Base-by-base conservation (phyloP, 1,140 invertebrate species). In the Steinernema feltiae region DNA sequence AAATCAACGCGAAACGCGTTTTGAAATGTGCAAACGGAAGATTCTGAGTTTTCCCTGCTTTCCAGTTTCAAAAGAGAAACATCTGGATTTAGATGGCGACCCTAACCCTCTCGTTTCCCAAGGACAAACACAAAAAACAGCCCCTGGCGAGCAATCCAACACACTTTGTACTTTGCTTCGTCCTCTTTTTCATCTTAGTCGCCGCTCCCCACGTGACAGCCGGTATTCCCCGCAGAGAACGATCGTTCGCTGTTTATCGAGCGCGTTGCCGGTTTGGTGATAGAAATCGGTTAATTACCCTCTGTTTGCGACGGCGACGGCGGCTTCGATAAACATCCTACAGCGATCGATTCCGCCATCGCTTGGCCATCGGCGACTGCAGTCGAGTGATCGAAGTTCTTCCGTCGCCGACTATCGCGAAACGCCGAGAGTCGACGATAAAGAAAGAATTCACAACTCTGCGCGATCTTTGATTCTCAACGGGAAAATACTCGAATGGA, bases 161-260 rank as follows among this genome's bases (percentile, higher is more conserved):
- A 27, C 15, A 3, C 24, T 27, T 63, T 63, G 53, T 63, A 63
- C 53, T 27, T 27, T 63, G 12, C 24, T 27, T 63, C 53, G 53
- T 7, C 7, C 53, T 7, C 12, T 27, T 63, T 27, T 63, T 63
- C 53, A 12, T 63, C 53, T 63, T n/a, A n/a, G n/a, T n/a, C n/a
- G n/a, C 53, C 53, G 53, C 24, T 27, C 24, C 53, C 53, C 53
- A 63, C 53, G 53, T 63, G 53, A 63, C 53, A 27, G 53, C 53
- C 53, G 53, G 53, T 27, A 63, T 63, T 63, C 53, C 53, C 53
- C 53, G 53, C 53, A 63, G 53, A 63, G 53, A 63, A 63, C 53
- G 53, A 3, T 27, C 24, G 53, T 41, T 21, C 53, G 53, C 53
- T 63, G 53, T 63, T 63, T 63, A 63, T 21, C 12, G 53, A 63